Conservation (phyloP, 2,797 vertebrate species). For the Helarctos malayanus region DNA sequence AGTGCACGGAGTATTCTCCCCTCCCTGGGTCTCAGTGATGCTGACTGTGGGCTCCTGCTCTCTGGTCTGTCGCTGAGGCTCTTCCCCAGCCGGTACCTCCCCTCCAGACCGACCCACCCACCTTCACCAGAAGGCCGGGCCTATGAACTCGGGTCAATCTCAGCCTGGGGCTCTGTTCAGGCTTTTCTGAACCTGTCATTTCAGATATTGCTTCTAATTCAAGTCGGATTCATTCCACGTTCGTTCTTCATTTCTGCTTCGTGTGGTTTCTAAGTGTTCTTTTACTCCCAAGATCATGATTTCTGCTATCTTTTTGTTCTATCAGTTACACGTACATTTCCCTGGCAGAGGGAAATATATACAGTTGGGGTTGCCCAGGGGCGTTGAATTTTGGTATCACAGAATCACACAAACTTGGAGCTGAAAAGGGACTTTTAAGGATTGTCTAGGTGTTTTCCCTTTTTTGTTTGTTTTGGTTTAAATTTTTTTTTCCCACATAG, state of each 20-base stretch:
- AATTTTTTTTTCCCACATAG: background rate
- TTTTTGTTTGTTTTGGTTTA: background rate
- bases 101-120: background rate
- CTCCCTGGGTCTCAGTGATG: fast-evolving
- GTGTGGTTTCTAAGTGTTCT: background rate
- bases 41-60: background rate
- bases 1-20: fast-evolving
- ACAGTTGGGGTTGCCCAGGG: background rate
- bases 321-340: background rate
- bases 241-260: background rate
- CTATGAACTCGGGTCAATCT: background rate
- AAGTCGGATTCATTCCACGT: background rate
- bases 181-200: slow-evolving; percentile 6
- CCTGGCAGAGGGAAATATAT: background rate
- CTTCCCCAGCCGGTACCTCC: fast-evolving
- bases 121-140: background rate
- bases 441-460: background rate
- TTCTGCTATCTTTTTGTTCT: background rate
- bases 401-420: background rate
- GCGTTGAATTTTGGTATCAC: background rate
- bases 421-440: slow-evolving; percentile 8
- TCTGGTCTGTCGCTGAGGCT: fast-evolving
- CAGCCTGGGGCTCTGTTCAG: background rate
- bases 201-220: slow-evolving; percentile 23
- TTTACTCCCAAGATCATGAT: background rate